Evolutionary conservation across 2,113 vertebrate genomes (phyloP), one percentile per base, ranked within the genome.

Genomic region (Solea solea): DNA sequence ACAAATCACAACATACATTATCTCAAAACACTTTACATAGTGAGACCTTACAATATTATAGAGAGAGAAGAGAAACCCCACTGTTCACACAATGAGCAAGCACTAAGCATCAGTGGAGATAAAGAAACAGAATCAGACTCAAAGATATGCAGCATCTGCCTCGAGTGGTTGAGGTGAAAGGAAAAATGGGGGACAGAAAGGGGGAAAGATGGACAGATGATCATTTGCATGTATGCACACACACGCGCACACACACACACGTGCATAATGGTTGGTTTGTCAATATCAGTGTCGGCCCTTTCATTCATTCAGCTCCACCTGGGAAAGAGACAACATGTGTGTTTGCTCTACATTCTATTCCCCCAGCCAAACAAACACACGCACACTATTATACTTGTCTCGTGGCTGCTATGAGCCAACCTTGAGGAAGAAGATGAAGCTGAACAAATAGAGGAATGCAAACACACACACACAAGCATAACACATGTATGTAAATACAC

Each of bases 341-440:
- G 88, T 92, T 91, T 90, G 81, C 84, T 88, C 84, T 89, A 86
- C 85, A 85, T 90, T 86, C 85, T 81, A 72, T 90, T 90, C 72
- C 84, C 78, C 49, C 8, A 53, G 64, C 67, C 71, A 72, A 49
- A 74, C 74, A 58, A 57, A 65, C 66, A 63, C 61, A 66, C 53
- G 66, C 58, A 63, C 57, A 62, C 76, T 62, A 82, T 85, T 76
- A 69, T 86, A 42, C 65, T 73, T 12, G 53, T 83, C 80, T 85
- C 27, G 57, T 76, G 80, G 72, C 62, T 68, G 74, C 9, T 2
- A 72, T 52, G 74, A 74, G 77, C 71, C 79, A 88, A 83, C 85
- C 81, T 86, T 81, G 79, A 88, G 82, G 77, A 86, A 66, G 56
- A 59, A 7, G 75, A 44, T 7, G 34, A 88, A 86, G 84, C 89